Evolutionary conservation across 2,113 vertebrate genomes (phyloP), one percentile per base, ranked within the genome.

Genomic region (Australoheros scitulus): DNA sequence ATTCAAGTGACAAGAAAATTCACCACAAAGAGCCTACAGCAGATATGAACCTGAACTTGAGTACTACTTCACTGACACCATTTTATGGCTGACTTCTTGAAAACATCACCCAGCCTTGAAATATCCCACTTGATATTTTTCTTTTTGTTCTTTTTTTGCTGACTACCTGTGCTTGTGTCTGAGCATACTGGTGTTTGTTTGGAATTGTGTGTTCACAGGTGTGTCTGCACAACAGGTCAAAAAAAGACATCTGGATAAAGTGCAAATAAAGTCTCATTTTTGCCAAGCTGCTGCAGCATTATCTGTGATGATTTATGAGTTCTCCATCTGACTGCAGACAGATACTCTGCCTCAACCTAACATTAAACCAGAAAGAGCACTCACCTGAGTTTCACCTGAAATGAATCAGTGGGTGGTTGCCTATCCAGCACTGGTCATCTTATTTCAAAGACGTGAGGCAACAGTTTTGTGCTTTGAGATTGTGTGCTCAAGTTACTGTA

Each of bases 251-350:
- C 79, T 80, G 76, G 80, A 79, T 38, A 36, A 64, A 79, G 56
- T 72, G 61, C 13, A 52, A 32, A 64, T 77, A 41, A 88, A 65
- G 56, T 81, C 61, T 88, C 6, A 74, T 91, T 83, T 82, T 61
- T 77, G 72, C 77, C 18, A 7, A 68, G 61, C 60, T 72, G 50
- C 5, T 1, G 47, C 80, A 6, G 60, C 32, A 15, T 61, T 76
- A 76, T 83, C 80, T 81, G 52, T 47, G 65, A 11, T 88, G 88
- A 89, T 91, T 90, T 84, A 84, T 87, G 72, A 80, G 41, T 50
- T 74, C n/a, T 56, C 50, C 56, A 13, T 81, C 68, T 81, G 34
- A 13, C 65, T 74, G 75, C 61, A 84, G 85, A 85, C 81, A 65
- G 50, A 58, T 65, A 84, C 61, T 93, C 32, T 43, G 60, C 89